A percentile compares a stretch with the other conserved stretches of the same genome.
Evolutionary conservation across 2,888 invertebrate species (phyloP).

Genomic region (Agrochola lychnidis): DNA sequence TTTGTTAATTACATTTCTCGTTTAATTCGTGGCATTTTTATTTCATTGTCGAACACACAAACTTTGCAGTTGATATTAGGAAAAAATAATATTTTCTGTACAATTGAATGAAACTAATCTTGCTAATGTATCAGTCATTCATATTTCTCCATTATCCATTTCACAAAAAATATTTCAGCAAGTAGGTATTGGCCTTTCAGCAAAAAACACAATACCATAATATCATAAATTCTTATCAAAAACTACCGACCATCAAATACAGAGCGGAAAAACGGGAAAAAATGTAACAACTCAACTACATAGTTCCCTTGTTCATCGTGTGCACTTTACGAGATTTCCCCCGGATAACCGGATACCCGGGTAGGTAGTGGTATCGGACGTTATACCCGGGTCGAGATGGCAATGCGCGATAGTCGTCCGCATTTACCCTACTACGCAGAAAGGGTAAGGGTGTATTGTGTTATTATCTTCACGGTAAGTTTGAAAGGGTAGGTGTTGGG

Average conservation of each 20-base stretch:
- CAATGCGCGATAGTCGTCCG: constrained; percentile 57
- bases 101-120: constrained; percentile 8
- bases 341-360: constrained; percentile 57
- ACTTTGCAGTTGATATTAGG: too few relatives aligned
- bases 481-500: not conserved
- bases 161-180: constrained; percentile 3
- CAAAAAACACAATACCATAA: constrained; percentile 31
- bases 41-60: not conserved
- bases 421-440: constrained; percentile 52
- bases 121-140: constrained; percentile 4
- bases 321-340: constrained; percentile 58
- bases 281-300: constrained; percentile 58
- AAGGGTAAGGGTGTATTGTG: constrained; percentile 42
- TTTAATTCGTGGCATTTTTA: not conserved
- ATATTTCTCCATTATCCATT: constrained; percentile 2
- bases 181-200: not conserved
- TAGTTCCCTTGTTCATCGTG: constrained; percentile 60
- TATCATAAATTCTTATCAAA: constrained; percentile 62
- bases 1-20: not conserved
- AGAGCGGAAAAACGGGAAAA: constrained; percentile 29
- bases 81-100: not conserved
- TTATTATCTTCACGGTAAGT: constrained; percentile 44
- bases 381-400: constrained; percentile 61
- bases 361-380: constrained; percentile 54
- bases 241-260: constrained; percentile 49